These are phyloP conservation scores for Carassius carassius DNA, from an alignment of 2,113 vertebrate species.

Conservation along the genomic window DNA sequence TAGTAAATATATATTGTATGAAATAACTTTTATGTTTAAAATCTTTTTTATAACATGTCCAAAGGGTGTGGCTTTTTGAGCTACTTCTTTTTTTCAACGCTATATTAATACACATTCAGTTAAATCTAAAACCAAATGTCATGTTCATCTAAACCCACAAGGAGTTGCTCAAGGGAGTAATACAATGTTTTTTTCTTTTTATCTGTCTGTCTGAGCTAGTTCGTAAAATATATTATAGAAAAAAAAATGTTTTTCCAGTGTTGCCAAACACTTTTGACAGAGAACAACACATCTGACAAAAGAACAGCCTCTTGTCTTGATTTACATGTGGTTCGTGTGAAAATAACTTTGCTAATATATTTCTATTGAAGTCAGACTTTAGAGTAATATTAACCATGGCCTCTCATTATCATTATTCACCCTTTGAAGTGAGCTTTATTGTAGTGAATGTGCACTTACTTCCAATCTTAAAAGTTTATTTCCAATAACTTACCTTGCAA, in stretches of 20 bases:
- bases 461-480: not conserved
- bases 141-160: not conserved
- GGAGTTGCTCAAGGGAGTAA: not conserved
- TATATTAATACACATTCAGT: not conserved
- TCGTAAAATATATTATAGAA: not conserved
- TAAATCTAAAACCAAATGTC: conserved; percentile 12
- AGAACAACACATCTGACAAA: not conserved
- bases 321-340: not conserved
- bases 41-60: not conserved
- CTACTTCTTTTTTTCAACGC: not conserved
- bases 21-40: not conserved
- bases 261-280: not conserved
- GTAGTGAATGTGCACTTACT: not conserved
- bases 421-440: not conserved
- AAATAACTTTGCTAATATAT: not conserved
- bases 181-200: not conserved
- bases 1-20: not conserved
- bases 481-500: not conserved
- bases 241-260: not conserved
- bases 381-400: not conserved
- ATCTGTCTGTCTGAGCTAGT: not conserved
- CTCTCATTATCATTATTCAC: not conserved
- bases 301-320: not conserved
- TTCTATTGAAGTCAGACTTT: not conserved
- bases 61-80: not conserved